Evolutionary conservation across 2,797 vertebrate genomes (phyloP).

Genomic region (Microctenopoma lineatum): DNA sequence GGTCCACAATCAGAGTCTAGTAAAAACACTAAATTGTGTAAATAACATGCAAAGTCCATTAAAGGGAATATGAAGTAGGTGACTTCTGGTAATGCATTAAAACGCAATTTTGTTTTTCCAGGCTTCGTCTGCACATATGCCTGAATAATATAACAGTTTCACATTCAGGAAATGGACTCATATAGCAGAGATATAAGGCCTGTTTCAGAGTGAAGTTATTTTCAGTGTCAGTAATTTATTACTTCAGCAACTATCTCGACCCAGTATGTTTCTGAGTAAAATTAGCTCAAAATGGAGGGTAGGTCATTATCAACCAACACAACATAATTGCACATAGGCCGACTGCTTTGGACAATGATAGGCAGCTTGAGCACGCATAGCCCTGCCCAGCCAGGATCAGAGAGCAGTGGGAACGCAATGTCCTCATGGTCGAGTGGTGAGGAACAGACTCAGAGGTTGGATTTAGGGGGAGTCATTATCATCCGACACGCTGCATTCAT

Average conservation of each 20-base stretch:
- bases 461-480: conserved; percentile 54
- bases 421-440: conserved; percentile 29
- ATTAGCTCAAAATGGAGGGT: conserved; percentile 41
- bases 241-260: conserved; percentile 62
- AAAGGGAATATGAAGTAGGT: conserved; percentile 26
- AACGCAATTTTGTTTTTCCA: conserved; percentile 17
- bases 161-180: conserved; percentile 64
- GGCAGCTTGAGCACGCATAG: conserved; percentile 60
- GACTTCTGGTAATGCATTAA: too few relatives aligned
- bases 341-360: conserved; percentile 58
- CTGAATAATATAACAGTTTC: conserved; percentile 42
- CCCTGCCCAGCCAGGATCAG: conserved; percentile 17
- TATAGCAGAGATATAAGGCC: conserved; percentile 28
- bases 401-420: conserved; percentile 50
- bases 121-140: conserved; percentile 21
- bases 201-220: conserved; percentile 53
- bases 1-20: background rate
- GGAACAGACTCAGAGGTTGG: conserved; percentile 49
- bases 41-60: conserved; percentile 45
- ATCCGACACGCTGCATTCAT: conserved; percentile 52
- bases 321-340: conserved; percentile 54
- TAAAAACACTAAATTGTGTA: conserved; percentile 14
- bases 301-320: conserved; percentile 54
- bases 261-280: conserved; percentile 57
- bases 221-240: conserved; percentile 58